These are phyloP conservation scores for Diabrotica virgifera DNA, from an alignment of 1,140 invertebrate genomes.

Conservation along the genomic window DNA sequence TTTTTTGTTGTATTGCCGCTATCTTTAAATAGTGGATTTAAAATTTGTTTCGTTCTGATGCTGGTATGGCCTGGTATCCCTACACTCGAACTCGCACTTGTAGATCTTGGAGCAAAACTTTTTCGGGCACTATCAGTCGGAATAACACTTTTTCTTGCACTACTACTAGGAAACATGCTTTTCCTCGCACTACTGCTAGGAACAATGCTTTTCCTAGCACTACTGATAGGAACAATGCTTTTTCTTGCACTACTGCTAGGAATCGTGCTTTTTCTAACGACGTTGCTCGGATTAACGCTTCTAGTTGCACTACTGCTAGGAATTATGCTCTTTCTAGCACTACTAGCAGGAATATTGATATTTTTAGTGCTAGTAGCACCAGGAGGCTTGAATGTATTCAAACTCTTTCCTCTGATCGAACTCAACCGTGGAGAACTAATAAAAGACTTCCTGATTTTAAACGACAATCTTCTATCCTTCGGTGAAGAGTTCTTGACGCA, in stretches of 20 bases:
- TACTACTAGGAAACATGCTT: not conserved
- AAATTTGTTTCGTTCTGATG: not conserved
- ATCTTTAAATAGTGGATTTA: too few species aligned
- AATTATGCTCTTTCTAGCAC: not conserved
- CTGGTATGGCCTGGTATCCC: not conserved
- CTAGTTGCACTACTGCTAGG: not conserved
- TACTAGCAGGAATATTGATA: not conserved
- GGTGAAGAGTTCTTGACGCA: slow-evolving; percentile 35
- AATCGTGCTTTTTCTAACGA: not conserved
- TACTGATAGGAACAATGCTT: not conserved
- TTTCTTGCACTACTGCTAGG: not conserved
- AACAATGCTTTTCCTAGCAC: not conserved
- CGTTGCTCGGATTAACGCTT: not conserved
- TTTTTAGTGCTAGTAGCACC: not conserved
- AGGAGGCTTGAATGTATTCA: not conserved
- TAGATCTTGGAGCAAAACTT: not conserved
- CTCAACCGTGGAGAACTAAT: slow-evolving; percentile 17
- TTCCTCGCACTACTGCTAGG: not conserved
- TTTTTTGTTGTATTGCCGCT: not conserved
- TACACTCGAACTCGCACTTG: not conserved
- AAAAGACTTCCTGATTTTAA: slow-evolving; percentile 31
- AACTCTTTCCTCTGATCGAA: not conserved
- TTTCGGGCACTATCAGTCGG: not conserved
- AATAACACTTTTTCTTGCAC: not conserved
- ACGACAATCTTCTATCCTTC: slow-evolving; percentile 23